Base-by-base conservation (phyloP, 2,113 vertebrate species). In the Irena cyanogastra region DNA sequence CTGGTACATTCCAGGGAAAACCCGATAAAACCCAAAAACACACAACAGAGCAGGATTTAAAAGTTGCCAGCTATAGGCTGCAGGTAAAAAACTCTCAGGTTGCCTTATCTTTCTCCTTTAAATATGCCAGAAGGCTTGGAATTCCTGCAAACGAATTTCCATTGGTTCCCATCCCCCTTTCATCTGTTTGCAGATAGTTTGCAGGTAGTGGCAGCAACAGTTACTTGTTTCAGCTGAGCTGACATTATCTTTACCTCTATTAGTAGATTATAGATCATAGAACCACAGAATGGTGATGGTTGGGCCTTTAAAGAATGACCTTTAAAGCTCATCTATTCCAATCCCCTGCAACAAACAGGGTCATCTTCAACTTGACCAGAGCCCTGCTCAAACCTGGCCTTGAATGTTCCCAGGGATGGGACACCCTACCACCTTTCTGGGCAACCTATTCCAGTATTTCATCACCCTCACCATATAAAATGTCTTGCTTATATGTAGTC, bases 331-430 rank as follows among this genome's bases (percentile, higher is more conserved):
- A n/a, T 41, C 45, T 60, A 30, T 11, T 41, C 47, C 4, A 6
- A 31, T 18, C 3, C 11, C 24, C 53, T 0, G 1, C 13, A 56
- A 74, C 2, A 5, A 74, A 18, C 37, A 59, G 5, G 7, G 11
- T 24, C 28, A 53, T n/a, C 33, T 89, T 53, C 39, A 53, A 18
- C 23, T 30, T 66, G 20, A 60, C 9, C 61, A 47, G 17, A 53
- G 45, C 13, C 28, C 37, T 39, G 16, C 30, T 26, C 37, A 74
- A 81, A 66, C 27, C 19, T n/a, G 37, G 13, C 39, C 10, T 59
- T n/a, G 28, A n/a, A 66, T 52, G 19, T 45, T 39, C 5, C 28
- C 33, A 50, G 17, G 35, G 37, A 37, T 37, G 18, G 31, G 16
- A 33, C 45, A 82, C 24, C 24, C 33, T n/a, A 59, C 28, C 20